phyloP scores from a whole-genome alignment of 2,797 vertebrate species.

The Glyptemys insculpta region DNA sequence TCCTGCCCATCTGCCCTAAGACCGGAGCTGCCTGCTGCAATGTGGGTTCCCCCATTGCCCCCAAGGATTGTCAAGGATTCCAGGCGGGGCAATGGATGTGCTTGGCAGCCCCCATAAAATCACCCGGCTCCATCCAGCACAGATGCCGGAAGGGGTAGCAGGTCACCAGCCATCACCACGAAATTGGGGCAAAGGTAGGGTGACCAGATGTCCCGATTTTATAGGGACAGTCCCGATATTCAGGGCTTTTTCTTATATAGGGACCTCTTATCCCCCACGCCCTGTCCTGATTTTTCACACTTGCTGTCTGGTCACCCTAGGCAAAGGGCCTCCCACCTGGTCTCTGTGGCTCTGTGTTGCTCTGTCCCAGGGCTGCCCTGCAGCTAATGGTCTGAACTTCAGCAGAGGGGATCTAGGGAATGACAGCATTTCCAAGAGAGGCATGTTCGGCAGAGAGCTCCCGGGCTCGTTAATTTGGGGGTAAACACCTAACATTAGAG shows the following conservation, averaged over 20 bases:
- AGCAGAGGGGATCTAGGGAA: no score
- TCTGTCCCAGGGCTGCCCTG: no score
- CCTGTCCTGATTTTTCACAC: no score
- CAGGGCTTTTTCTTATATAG: no score
- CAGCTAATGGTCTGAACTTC: no score
- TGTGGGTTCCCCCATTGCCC: background rate
- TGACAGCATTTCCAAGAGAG: background rate
- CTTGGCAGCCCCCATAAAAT: background rate
- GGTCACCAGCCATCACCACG: background rate
- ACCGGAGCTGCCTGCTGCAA: background rate
- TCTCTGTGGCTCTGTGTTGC: background rate
- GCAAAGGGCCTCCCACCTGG: background rate
- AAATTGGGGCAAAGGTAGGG: background rate
- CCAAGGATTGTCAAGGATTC: background rate
- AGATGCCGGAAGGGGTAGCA: background rate
- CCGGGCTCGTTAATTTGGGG: background rate
- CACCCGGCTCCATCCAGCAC: background rate
- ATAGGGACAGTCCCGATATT: no score
- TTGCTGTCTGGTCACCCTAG: no score
- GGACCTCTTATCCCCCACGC: no score
- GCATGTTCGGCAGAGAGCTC: background rate
- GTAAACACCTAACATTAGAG: background rate
- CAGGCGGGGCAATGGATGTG: background rate
- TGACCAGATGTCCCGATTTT: no score
- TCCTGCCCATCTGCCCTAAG: rapidly evolving